Percentiles rank a stretch among this genome's conserved stretches.
These are phyloP conservation scores for Temnothorax curvispinosus DNA, from an alignment of 1,140 invertebrate genomes.

Conservation along the genomic window DNA sequence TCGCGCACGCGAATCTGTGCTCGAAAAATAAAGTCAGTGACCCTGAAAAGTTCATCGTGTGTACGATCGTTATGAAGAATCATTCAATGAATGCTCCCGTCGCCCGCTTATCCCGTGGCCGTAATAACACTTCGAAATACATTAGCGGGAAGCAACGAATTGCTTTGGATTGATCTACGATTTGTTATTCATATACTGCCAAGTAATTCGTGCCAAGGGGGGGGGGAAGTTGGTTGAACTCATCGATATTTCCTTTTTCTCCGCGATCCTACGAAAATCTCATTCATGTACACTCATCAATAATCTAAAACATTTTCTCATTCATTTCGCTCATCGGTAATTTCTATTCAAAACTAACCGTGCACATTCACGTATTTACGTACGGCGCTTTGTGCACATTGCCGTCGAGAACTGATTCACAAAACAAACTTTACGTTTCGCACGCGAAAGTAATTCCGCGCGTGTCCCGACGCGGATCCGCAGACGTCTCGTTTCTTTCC, in stretches of 20 bases:
- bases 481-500: slow-evolving; percentile 55
- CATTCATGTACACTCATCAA: neutral
- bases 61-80: slow-evolving; percentile 37
- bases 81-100: slow-evolving; percentile 53
- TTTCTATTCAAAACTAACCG: neutral
- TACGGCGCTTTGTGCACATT: neutral
- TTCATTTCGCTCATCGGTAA: neutral
- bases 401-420: neutral
- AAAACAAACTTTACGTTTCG: slow-evolving; percentile 18
- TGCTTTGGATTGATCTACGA: slow-evolving; percentile 53
- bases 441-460: slow-evolving; percentile 38
- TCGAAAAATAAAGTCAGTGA: slow-evolving; percentile 38
- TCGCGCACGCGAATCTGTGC: neutral
- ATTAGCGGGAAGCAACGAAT: slow-evolving; percentile 47
- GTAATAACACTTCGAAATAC: slow-evolving; percentile 51
- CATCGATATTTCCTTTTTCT: neutral
- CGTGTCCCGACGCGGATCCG: slow-evolving; percentile 20
- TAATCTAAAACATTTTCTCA: neutral
- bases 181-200: slow-evolving; percentile 27
- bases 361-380: neutral
- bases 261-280: neutral
- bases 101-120: neutral
- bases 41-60: slow-evolving; percentile 16
- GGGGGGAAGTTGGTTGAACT: slow-evolving; percentile 21
- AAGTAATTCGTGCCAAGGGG: slow-evolving; percentile 15